Conservation (phyloP, 2,888 invertebrate genomes). For the Xanthia icteritia region DNA sequence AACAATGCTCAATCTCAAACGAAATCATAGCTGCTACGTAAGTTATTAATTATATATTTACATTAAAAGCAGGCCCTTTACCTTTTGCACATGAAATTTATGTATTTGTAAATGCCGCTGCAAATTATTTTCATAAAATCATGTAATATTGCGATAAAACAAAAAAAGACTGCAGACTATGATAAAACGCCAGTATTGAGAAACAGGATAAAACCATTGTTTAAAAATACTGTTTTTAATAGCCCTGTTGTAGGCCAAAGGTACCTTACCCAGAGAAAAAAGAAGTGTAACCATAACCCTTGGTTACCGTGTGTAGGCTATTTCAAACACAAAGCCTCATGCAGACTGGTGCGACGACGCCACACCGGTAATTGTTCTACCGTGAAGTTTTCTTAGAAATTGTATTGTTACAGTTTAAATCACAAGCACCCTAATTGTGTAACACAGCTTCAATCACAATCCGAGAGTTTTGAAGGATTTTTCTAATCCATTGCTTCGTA, state of each 20-base stretch:
- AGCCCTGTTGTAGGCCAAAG: background rate
- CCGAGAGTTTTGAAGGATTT: too few relatives aligned
- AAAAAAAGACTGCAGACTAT: too few relatives aligned
- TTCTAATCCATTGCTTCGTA: too few relatives aligned
- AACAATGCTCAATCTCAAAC: conserved; percentile 13
- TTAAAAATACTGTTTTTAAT: background rate
- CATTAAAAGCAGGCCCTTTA: background rate
- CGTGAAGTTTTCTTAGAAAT: too few relatives aligned
- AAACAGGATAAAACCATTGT: too few relatives aligned
- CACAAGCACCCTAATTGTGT: background rate
- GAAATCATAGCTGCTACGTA: conserved; percentile 22
- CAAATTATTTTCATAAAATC: background rate
- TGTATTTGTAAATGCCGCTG: background rate
- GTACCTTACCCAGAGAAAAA: background rate
- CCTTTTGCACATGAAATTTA: background rate
- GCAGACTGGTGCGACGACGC: too few relatives aligned
- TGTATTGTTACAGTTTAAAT: too few relatives aligned
- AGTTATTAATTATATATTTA: conserved; percentile 8
- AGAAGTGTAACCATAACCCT: background rate
- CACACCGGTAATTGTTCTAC: too few relatives aligned
- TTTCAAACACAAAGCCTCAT: background rate
- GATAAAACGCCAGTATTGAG: too few relatives aligned
- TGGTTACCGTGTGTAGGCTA: background rate
- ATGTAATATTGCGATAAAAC: background rate
- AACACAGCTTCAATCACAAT: too few relatives aligned